These are phyloP conservation scores for Belonocnema kinseyi DNA, from an alignment of 1,140 invertebrate species.

Conservation along the genomic window DNA sequence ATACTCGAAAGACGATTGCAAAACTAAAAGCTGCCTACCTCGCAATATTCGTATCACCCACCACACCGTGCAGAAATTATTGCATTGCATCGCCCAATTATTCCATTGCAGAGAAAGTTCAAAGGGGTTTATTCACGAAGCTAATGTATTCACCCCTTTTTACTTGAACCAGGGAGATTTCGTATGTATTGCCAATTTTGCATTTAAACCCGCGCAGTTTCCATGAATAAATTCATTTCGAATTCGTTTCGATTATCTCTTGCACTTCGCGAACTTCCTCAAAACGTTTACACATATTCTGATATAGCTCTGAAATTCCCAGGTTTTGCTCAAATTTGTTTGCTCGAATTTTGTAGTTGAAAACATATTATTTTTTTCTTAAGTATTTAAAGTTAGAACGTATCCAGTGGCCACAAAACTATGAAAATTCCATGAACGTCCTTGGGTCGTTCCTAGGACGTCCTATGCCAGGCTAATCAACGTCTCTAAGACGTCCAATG, in stretches of 20 bases:
- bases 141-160: slow-evolving; percentile 76
- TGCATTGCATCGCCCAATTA: slow-evolving; percentile 59
- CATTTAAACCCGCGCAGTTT: slow-evolving; percentile 69
- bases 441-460: too few species aligned
- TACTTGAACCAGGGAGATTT: slow-evolving; percentile 75
- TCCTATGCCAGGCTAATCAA: too few species aligned
- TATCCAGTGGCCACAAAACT: too few species aligned
- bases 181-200: slow-evolving; percentile 76
- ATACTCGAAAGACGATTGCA: slow-evolving; percentile 13
- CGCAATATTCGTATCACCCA: slow-evolving; percentile 42
- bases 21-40: slow-evolving; percentile 32
- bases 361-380: too few species aligned
- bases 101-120: slow-evolving; percentile 73
- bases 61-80: slow-evolving; percentile 50
- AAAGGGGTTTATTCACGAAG: slow-evolving; percentile 74
- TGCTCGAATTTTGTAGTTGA: background rate
- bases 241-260: slow-evolving; percentile 64
- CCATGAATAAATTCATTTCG: slow-evolving; percentile 71
- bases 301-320: background rate
- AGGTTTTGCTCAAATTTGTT: background rate
- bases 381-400: too few species aligned
- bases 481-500: too few species aligned
- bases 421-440: too few species aligned
- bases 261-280: slow-evolving; percentile 49
- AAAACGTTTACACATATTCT: slow-evolving; percentile 2